A percentile compares a stretch with the other conserved stretches of the same genome.
These are phyloP conservation scores for Eurypyga helias DNA, from an alignment of 2,113 vertebrate species.

Conservation along the genomic window DNA sequence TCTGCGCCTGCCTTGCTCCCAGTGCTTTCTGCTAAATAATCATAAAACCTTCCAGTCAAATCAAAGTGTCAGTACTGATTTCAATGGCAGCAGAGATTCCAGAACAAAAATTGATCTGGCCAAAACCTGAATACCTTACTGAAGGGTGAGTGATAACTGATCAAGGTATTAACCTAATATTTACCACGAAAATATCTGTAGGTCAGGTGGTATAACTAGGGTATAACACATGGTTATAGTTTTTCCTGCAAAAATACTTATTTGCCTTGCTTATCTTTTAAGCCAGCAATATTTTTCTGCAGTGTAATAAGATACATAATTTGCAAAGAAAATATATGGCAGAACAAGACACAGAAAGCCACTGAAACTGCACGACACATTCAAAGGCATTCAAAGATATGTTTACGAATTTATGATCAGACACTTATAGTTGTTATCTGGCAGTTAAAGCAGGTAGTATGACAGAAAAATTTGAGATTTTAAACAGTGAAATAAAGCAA, in stretches of 20 bases:
- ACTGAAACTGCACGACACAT: background rate
- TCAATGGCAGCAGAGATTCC: background rate
- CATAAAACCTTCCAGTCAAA: background rate
- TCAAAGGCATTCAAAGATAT: background rate
- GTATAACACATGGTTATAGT: background rate
- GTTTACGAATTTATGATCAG: background rate
- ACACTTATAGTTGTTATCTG: background rate
- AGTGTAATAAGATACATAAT: background rate
- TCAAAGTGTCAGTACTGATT: background rate
- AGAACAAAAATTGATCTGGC: background rate
- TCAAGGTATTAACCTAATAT: background rate
- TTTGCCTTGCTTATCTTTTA: background rate
- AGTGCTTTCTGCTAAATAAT: background rate
- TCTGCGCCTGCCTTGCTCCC: background rate
- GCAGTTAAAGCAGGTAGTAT: background rate
- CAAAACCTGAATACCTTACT: background rate
- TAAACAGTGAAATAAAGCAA: background rate
- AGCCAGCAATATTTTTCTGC: background rate
- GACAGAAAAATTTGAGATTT: background rate
- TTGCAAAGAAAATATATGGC: background rate
- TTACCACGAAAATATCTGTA: background rate
- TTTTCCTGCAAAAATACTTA: background rate
- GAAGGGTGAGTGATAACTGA: background rate
- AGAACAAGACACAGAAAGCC: background rate
- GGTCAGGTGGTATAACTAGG: background rate